Base-by-base conservation (phyloP, 2,113 vertebrate species). In the Hypocryptadius cinnamomeus region DNA sequence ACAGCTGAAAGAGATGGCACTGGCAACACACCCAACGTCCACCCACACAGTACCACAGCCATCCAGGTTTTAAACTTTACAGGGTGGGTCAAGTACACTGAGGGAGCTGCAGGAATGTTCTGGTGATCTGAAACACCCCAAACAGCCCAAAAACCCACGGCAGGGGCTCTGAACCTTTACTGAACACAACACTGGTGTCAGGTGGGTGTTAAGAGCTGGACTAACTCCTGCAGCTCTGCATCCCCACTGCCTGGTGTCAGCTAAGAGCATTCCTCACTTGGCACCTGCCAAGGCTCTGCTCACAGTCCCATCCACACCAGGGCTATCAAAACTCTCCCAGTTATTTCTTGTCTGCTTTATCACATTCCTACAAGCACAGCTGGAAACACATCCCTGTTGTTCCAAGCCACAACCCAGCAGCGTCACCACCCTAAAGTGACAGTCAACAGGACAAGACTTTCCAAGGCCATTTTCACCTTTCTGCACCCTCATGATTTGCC, bases 111-210 rank as follows among this genome's bases (percentile, higher is more conserved):
- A 81, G 51, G 10, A 19, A 35, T 2, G 14, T 39, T 13, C 60
- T 30, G 37, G 50, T 1, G 1, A 76, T 44, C 33, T 72, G 23
- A 33, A 60, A 56, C 21, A n/a, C 16, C 28, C 30, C 84, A 66
- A 27, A 44, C 0, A 2, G 17, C 18, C 10, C 0, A 1, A 42
- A 42, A 65, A 42, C 19, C 44, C 57, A 18, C 3, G 12, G 40
- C 30, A 88, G n/a, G 1, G 3, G 4, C 22, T 35, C 2, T 8
- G 42, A 87, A 39, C 16, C 61, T 35, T 42, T 15, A 8, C 13
- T 23, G 27, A 57, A 16, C 51, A 27, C 47, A 33, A 8, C 59
- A 11, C 53, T 31, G 56, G 22, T 18, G 37, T 16, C 48, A 45
- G 57, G 25, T 48, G 37, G 39, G 9, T 42, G 45, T 40, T 18